These are phyloP conservation scores for Apantesis nais DNA, from an alignment of 2,888 invertebrate species.

Conservation along the genomic window DNA sequence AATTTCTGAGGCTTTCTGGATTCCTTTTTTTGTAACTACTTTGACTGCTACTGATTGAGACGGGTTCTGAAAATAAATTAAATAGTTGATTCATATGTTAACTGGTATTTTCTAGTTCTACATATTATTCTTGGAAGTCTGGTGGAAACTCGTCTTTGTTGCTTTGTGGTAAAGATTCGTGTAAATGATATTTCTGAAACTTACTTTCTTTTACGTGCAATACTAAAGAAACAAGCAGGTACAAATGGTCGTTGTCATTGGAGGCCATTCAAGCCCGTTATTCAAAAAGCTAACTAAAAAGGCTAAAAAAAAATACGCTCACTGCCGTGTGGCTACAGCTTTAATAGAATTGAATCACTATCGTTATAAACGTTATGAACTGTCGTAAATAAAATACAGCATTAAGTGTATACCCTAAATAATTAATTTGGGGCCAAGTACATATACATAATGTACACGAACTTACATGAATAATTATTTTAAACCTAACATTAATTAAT, in stretches of 20 bases:
- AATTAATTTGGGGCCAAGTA: conserved; percentile 22
- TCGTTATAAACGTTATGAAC: conserved; percentile 26
- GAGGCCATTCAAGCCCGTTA: background rate
- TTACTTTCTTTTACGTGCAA: background rate
- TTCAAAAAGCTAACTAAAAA: background rate
- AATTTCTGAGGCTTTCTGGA: conserved; percentile 98
- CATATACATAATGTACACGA: background rate
- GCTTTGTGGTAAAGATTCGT: background rate
- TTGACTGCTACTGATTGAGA: conserved; percentile 97
- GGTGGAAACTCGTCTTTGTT: background rate
- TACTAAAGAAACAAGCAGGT: background rate
- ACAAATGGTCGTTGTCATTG: background rate
- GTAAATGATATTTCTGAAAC: background rate
- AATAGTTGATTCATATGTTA: conserved; percentile 14
- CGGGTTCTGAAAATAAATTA: conserved; percentile 88
- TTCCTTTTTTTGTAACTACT: conserved; percentile 98
- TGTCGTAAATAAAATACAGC: conserved; percentile 20
- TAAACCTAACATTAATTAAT: background rate
- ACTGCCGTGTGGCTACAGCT: background rate
- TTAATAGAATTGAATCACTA: conserved; percentile 4
- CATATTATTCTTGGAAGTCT: background rate
- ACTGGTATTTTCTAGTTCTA: background rate
- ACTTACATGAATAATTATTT: background rate
- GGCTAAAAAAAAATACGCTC: background rate
- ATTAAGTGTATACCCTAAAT: conserved; percentile 21